Conservation (phyloP, 37 sponge, comb jelly and placozoan genomes). For the Hexactinellida sp. region DNA sequence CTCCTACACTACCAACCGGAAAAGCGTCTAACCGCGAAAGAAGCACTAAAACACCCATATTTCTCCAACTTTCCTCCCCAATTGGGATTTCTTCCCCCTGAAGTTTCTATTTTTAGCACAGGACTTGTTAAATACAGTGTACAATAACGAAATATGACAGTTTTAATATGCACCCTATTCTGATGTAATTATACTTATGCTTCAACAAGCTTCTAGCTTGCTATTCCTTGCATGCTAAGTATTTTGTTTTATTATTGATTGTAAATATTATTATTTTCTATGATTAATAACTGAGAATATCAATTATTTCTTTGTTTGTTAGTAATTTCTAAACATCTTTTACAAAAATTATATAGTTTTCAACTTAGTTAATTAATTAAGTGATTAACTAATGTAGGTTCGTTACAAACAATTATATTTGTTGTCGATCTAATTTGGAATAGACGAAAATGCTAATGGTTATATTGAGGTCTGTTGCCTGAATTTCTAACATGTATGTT, state of each 20-base stretch:
- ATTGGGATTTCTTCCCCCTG: neutral
- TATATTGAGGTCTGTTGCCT: too few relatives aligned
- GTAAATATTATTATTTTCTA: neutral
- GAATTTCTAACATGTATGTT: too few relatives aligned
- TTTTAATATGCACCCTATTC: neutral
- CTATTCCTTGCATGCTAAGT: neutral
- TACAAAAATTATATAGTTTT: too few relatives aligned
- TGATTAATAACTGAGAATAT: too few relatives aligned
- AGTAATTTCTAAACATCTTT: too few relatives aligned
- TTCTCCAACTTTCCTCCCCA: slow-evolving; percentile 1
- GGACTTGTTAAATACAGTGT: neutral
- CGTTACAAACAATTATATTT: too few relatives aligned
- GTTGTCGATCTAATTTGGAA: too few relatives aligned
- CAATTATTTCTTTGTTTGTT: too few relatives aligned
- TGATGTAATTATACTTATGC: neutral
- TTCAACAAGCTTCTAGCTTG: neutral
- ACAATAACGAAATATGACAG: neutral
- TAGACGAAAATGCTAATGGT: too few relatives aligned
- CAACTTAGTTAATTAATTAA: too few relatives aligned
- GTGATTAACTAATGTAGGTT: too few relatives aligned
- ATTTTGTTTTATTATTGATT: neutral
- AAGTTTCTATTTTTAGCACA: slow-evolving; percentile 7
- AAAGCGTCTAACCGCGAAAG: neutral
- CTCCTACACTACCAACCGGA: neutral
- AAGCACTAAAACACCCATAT: neutral